Evolutionary conservation across 2,888 invertebrate species (phyloP).

Genomic region (Himalopsyche tibetana): DNA sequence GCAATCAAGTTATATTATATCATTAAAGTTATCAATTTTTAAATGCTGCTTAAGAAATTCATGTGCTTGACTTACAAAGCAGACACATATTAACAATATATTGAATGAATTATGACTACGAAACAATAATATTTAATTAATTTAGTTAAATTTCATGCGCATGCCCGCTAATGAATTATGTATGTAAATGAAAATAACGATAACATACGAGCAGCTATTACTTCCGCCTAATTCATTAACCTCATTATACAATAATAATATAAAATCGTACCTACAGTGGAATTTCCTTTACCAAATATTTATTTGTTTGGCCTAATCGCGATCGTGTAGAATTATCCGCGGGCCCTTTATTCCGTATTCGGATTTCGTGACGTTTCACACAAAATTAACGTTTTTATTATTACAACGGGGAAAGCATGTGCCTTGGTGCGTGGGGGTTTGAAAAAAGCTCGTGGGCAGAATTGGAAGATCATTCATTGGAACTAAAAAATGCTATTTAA

Average conservation of each 20-base stretch:
- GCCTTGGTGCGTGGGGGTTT: slow-evolving; percentile 50
- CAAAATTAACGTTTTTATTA: slow-evolving; percentile 61
- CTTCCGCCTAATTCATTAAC: slow-evolving; percentile 26
- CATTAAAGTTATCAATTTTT: no score
- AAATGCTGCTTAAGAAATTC: no score
- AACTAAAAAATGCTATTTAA: no score
- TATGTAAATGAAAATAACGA: slow-evolving; percentile 29
- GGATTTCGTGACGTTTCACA: slow-evolving; percentile 60
- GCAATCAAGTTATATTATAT: no score
- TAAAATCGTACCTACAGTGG: slow-evolving; percentile 12
- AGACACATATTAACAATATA: no score
- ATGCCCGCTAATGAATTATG: neutral
- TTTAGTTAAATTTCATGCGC: neutral
- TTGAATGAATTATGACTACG: no score
- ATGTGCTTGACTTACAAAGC: no score
- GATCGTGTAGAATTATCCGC: slow-evolving; percentile 57
- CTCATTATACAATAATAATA: slow-evolving; percentile 29
- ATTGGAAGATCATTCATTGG: neutral
- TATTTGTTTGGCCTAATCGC: slow-evolving; percentile 58
- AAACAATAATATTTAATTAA: slow-evolving; percentile 8
- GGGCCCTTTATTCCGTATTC: slow-evolving; percentile 39
- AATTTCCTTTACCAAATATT: slow-evolving; percentile 50
- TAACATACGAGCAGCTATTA: slow-evolving; percentile 3
- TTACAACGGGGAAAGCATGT: slow-evolving; percentile 55
- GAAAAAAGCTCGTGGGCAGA: slow-evolving; percentile 15